Evolutionary conservation across 2,888 invertebrate species (phyloP).

Genomic region (Heteropelma amictum): DNA sequence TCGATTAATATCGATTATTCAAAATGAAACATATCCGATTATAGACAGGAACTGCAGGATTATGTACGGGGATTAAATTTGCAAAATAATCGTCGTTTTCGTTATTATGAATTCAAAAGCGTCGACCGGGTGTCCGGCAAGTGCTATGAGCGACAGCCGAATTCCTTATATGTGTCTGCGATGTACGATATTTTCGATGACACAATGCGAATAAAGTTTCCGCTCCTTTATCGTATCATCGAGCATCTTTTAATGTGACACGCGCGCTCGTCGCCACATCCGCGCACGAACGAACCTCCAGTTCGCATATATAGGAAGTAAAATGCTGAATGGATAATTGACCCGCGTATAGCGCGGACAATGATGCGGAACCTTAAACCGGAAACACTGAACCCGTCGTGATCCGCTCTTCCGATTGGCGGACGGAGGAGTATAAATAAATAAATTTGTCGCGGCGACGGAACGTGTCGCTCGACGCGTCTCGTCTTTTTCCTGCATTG

Average conservation of each 20-base stretch:
- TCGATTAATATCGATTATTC: not conserved
- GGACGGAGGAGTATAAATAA: not conserved
- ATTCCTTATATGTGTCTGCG: constrained; percentile 36
- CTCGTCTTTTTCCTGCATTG: constrained; percentile 52
- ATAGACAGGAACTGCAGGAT: not conserved
- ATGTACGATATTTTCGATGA: constrained; percentile 57
- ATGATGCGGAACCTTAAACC: constrained; percentile 68
- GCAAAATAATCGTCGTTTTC: constrained; percentile 9
- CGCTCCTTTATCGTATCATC: constrained; percentile 56
- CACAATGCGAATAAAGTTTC: constrained; percentile 56
- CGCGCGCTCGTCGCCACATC: constrained; percentile 67
- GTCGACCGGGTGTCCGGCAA: constrained; percentile 33
- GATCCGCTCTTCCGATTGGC: constrained; percentile 46
- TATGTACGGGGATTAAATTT: not conserved
- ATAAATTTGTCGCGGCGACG: constrained; percentile 42
- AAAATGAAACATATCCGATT: not conserved
- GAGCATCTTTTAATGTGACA: constrained; percentile 49
- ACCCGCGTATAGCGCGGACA: constrained; percentile 65
- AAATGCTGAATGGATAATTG: constrained; percentile 74
- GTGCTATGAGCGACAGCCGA: constrained; percentile 3
- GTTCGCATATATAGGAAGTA: constrained; percentile 65
- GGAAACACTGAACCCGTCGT: constrained; percentile 60
- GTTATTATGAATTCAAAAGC: constrained; percentile 34
- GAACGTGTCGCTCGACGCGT: constrained; percentile 57
- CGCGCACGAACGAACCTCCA: constrained; percentile 60